Evolutionary conservation across 1,140 invertebrate genomes (phyloP), one percentile per base, ranked within the genome.

Genomic region (Cryptotermes secundus): DNA sequence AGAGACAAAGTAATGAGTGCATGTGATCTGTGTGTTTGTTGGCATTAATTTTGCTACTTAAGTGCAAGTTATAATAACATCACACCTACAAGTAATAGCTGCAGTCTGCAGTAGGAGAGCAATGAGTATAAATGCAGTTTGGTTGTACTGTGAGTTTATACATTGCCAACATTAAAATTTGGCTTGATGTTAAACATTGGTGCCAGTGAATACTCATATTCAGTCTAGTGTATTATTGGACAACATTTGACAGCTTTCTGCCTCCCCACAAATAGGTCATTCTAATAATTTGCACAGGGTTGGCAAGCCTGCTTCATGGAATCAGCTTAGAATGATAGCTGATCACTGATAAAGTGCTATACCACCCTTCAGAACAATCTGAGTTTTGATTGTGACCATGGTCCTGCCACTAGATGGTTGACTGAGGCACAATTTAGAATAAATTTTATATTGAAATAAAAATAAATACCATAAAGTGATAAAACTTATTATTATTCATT

Each of bases 391-490:
- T 72, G 59, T 72, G 59, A 72, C n/a, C n/a, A 31, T 31, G 59
- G 26, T n/a, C 26, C 9, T n/a, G 59, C 59, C 59, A 31, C 34
- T 24, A 81, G 80, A 81, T 81, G 80, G 80, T 35, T 35, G 42
- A 36, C 26, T n/a, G 19, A 81, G 80, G 35, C 80, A 81, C 80
- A 45, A 9, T 45, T 80, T 81, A 81, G 34, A 81, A 34, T 81
- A 81, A 36, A 81, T 81, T 81, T 81, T 81, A 81, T 81, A 81
- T 81, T 81, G 80, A 81, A 81, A 36, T 45, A 24, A 81, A 81
- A 81, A 9, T n/a, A 35, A 81, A 81, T 36, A 35, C 34, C 35
- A 81, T 81, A 81, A 81, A 80, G 35, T 36, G 80, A 81, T n/a
- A 81, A 3, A 7, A 45, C 7, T 0, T 4, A 81, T 81, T 34